Evolutionary conservation across 2,113 vertebrate species (phyloP).

Genomic region (Bagarius yarrelli): DNA sequence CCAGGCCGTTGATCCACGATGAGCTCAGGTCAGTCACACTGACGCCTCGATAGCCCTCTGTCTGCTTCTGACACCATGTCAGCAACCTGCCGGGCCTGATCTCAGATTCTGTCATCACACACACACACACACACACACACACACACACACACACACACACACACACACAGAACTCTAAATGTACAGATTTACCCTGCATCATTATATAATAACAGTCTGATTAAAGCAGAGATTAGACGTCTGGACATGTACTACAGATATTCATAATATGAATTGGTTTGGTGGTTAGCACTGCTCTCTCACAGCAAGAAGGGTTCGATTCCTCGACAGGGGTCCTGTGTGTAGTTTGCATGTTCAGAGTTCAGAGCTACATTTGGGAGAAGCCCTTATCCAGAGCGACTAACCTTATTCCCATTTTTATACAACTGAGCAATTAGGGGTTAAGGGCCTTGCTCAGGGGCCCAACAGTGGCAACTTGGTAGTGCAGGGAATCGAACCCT

Average conservation of each 20-base stretch:
- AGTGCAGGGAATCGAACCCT: too few relatives aligned
- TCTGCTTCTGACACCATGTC: constrained; percentile 96
- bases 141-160: constrained; percentile 28
- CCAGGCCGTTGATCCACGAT: constrained; percentile 87
- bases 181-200: not conserved
- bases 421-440: too few relatives aligned
- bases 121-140: constrained; percentile 9
- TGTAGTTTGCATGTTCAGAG: too few relatives aligned
- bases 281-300: too few relatives aligned
- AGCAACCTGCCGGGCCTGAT: constrained; percentile 85
- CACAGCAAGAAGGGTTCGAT: too few relatives aligned
- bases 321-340: too few relatives aligned
- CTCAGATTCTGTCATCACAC: constrained; percentile 79
- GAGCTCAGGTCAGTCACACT: constrained; percentile 80
- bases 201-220: not conserved
- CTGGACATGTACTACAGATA: constrained; percentile 38
- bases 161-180: not conserved
- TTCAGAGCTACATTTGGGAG: too few relatives aligned
- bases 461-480: too few relatives aligned
- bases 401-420: too few relatives aligned
- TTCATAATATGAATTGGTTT: too few relatives aligned
- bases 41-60: constrained; percentile 84
- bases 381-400: too few relatives aligned
- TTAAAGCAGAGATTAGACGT: constrained; percentile 39
- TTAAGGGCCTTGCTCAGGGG: too few relatives aligned